phyloP scores from a whole-genome alignment of 2,113 vertebrate species.

The Lepisosteus oculatus region DNA sequence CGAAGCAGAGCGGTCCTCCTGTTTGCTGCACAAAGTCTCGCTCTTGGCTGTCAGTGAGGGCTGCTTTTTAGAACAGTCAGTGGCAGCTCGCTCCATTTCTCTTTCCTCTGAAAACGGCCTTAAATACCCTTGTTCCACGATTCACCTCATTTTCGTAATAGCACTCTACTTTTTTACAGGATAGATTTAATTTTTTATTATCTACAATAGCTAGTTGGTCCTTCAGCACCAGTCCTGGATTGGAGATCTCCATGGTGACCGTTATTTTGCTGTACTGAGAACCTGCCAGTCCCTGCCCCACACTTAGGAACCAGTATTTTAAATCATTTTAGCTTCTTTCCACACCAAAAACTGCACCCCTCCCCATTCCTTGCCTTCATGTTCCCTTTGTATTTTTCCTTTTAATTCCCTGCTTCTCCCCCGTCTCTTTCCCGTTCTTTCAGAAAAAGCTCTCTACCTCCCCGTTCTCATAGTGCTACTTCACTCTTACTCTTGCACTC shows the following conservation, averaged over 20 bases:
- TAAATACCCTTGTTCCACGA: neutral
- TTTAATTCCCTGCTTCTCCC: neutral
- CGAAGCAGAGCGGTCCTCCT: slow-evolving; percentile 40
- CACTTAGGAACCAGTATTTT: neutral
- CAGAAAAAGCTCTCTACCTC: neutral
- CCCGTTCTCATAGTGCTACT: neutral
- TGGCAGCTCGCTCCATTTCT: slow-evolving; percentile 38
- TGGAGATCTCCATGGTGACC: neutral
- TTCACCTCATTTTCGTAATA: slow-evolving; percentile 35
- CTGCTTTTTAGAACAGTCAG: slow-evolving; percentile 50
- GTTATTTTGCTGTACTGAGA: neutral
- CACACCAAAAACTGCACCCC: too few relatives aligned
- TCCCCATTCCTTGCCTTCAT: too few relatives aligned
- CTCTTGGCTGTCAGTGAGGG: slow-evolving; percentile 25
- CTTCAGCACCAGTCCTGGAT: neutral
- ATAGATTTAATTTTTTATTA: slow-evolving; percentile 34
- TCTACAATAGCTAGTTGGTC: slow-evolving; percentile 33
- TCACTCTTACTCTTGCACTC: neutral
- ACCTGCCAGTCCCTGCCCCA: neutral
- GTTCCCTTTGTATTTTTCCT: neutral
- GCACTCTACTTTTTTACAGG: slow-evolving; percentile 28
- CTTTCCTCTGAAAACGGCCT: slow-evolving; percentile 16
- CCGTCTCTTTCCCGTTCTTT: neutral
- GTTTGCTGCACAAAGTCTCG: slow-evolving; percentile 37
- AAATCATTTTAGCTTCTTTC: too few relatives aligned